phyloP scores from a whole-genome alignment of 2,797 vertebrate species.

The Menidia menidia region DNA sequence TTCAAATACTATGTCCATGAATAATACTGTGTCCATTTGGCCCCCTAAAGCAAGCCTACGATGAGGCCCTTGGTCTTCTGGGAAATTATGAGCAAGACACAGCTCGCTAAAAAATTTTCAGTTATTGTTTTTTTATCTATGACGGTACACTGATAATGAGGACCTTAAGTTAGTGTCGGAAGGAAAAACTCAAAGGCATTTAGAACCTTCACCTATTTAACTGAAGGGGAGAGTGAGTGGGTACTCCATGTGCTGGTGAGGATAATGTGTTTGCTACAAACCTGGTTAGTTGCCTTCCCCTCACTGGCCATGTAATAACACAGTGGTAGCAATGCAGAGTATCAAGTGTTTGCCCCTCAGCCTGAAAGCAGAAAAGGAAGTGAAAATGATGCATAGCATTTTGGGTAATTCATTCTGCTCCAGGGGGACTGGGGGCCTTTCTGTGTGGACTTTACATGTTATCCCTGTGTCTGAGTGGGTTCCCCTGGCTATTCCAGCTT shows the following conservation, averaged over 20 bases:
- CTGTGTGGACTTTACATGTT: too few species aligned
- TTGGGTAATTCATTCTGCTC: slow-evolving; percentile 5
- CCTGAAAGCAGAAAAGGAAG: slow-evolving; percentile 24
- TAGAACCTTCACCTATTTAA: slow-evolving; percentile 19
- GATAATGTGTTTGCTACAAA: slow-evolving; percentile 30
- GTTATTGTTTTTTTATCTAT: slow-evolving; percentile 12
- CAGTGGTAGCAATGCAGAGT: slow-evolving; percentile 27
- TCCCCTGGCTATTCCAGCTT: too few species aligned
- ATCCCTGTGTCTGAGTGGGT: too few species aligned
- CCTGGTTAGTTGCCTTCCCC: slow-evolving; percentile 35
- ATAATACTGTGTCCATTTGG: too few species aligned
- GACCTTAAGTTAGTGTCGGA: slow-evolving; percentile 12
- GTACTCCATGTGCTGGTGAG: slow-evolving; percentile 20
- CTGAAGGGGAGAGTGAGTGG: slow-evolving; percentile 1
- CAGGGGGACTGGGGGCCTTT: too few species aligned
- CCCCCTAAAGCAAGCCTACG: too few species aligned
- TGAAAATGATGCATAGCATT: slow-evolving; percentile 34
- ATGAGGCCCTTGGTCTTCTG: too few species aligned
- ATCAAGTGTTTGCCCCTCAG: slow-evolving; percentile 30
- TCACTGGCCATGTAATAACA: slow-evolving; percentile 31
- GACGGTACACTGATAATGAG: slow-evolving; percentile 28
- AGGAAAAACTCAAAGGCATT: slow-evolving; percentile 39
- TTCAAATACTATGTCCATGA: too few species aligned
- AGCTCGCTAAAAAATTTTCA: background rate
- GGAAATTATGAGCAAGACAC: too few species aligned